Conservation (phyloP, 2,797 vertebrate species). For the Rhinatrema bivittatum region DNA sequence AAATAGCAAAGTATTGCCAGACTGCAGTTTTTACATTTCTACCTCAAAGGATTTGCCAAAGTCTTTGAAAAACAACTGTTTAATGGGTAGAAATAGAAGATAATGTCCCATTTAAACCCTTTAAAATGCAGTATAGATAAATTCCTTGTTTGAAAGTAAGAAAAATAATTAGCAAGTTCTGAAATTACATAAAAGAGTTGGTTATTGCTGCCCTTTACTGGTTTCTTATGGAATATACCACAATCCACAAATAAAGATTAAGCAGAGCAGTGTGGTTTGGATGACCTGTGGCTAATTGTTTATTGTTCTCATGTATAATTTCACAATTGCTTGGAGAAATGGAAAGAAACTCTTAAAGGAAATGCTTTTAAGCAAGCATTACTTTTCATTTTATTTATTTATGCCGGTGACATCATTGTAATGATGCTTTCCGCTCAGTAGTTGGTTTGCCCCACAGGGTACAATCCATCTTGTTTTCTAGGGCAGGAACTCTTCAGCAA, state of each 20-base stretch:
- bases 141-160: too few relatives aligned
- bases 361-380: background rate
- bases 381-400: background rate
- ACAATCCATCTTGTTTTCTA: background rate
- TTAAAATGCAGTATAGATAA: too few relatives aligned
- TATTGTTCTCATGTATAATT: background rate
- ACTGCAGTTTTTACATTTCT: too few relatives aligned
- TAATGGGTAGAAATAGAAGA: too few relatives aligned
- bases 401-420: background rate
- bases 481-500: conserved; percentile 7
- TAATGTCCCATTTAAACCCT: too few relatives aligned
- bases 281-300: background rate
- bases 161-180: too few relatives aligned
- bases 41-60: too few relatives aligned
- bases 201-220: conserved; percentile 38
- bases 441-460: background rate
- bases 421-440: background rate
- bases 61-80: too few relatives aligned
- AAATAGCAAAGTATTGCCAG: too few relatives aligned
- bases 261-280: conserved; percentile 6
- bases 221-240: conserved; percentile 30
- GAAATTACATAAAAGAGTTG: conserved; percentile 33
- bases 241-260: conserved; percentile 24
- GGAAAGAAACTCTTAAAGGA: background rate
- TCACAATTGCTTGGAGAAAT: conserved; percentile 2